Conservation (phyloP, 2,797 vertebrate species). For the Loris lydekkerianus region DNA sequence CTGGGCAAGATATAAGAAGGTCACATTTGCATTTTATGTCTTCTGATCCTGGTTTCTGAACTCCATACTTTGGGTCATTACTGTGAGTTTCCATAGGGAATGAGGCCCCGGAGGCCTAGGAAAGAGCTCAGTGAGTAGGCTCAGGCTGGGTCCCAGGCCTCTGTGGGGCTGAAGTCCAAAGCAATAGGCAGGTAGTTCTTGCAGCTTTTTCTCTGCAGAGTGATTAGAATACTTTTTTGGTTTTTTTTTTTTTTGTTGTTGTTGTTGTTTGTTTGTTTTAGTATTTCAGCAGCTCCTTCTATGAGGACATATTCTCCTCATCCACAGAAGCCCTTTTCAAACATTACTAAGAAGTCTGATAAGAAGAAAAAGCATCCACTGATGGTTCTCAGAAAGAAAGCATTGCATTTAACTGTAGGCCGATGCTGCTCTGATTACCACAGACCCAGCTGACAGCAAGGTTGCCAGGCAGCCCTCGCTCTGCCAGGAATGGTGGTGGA, state of each 20-base stretch:
- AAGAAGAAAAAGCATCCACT: slow-evolving; percentile 81
- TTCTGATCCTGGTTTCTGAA: slow-evolving; percentile 25
- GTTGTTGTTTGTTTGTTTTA: not conserved
- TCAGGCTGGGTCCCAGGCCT: not conserved
- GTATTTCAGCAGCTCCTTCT: slow-evolving; percentile 53
- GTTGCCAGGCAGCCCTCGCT: slow-evolving; percentile 84
- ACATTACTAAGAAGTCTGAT: slow-evolving; percentile 77
- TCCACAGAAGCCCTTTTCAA: slow-evolving; percentile 77
- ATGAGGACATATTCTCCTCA: slow-evolving; percentile 49
- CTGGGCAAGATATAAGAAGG: slow-evolving; percentile 23
- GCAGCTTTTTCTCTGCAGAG: slow-evolving; percentile 13
- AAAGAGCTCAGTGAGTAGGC: not conserved
- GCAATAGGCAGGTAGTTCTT: not conserved
- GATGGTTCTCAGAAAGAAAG: slow-evolving; percentile 85
- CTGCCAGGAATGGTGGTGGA: slow-evolving; percentile 86
- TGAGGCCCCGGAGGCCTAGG: not conserved
- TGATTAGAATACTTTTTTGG: slow-evolving; percentile 38
- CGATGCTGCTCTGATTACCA: slow-evolving; percentile 79
- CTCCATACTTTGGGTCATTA: not conserved
- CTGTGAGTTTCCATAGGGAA: not conserved
- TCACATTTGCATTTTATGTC: not conserved
- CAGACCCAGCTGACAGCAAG: slow-evolving; percentile 82
- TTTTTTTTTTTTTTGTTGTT: no score
- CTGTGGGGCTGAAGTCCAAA: slow-evolving; percentile 52
- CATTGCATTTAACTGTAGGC: slow-evolving; percentile 82